These are phyloP conservation scores for Micromys minutus DNA, from an alignment of 2,113 vertebrate genomes.

Conservation along the genomic window DNA sequence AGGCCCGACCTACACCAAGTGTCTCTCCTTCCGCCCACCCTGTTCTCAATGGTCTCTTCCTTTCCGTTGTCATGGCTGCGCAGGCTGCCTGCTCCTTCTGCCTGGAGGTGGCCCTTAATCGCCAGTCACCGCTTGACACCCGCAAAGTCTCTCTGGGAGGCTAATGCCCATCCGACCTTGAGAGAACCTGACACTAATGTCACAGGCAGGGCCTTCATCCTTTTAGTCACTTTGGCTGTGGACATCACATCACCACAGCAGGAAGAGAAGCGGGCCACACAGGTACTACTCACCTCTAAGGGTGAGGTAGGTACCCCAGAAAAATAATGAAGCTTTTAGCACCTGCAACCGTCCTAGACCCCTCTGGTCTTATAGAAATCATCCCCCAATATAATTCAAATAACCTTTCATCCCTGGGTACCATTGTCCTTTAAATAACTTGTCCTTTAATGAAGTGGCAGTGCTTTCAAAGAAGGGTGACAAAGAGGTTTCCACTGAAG, in stretches of 20 bases:
- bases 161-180: neutral
- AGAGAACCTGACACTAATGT: neutral
- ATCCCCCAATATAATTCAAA: neutral
- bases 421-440: neutral
- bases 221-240: neutral
- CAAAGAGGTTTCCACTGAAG: neutral
- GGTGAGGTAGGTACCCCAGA: neutral
- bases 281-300: neutral
- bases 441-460: conserved; percentile 6
- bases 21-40: neutral
- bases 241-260: neutral
- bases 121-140: neutral
- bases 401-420: neutral
- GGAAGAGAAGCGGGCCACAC: neutral
- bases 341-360: too few relatives aligned
- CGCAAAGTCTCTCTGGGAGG: neutral
- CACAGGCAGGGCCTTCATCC: neutral
- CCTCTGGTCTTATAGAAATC: neutral
- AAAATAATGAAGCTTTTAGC: neutral
- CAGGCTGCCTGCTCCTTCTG: neutral
- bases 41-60: neutral
- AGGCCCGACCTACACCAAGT: neutral
- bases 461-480: neutral
- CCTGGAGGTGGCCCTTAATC: fast-evolving
- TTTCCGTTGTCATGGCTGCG: neutral